phyloP scores from a whole-genome alignment of 2,113 vertebrate genomes.

The Pteruthius melanotis region DNA sequence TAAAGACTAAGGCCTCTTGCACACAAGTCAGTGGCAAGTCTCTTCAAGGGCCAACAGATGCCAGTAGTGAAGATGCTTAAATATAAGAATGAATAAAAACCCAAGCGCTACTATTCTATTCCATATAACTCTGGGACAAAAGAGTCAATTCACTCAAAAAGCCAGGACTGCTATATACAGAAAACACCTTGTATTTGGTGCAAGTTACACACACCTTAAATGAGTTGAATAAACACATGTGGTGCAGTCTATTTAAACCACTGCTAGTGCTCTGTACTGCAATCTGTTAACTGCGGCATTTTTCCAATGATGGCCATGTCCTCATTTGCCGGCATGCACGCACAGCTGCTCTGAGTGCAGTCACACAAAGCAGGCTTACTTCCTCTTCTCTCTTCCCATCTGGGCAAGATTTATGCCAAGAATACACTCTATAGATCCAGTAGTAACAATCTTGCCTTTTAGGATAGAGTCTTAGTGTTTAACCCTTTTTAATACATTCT shows the following conservation, averaged over 20 bases:
- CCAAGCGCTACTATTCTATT: not conserved
- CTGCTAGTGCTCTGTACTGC: not conserved
- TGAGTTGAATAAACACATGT: not conserved
- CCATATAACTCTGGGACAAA: not conserved
- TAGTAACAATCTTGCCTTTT: not conserved
- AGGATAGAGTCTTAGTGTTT: not conserved
- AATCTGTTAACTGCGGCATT: not conserved
- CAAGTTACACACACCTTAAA: not conserved
- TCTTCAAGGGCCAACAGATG: not conserved
- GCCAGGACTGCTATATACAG: not conserved
- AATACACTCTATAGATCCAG: not conserved
- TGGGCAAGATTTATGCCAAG: conserved; percentile 1
- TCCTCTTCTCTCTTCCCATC: not conserved
- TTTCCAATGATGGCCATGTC: not conserved
- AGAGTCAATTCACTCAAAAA: not conserved
- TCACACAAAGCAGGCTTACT: not conserved
- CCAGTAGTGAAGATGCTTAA: not conserved
- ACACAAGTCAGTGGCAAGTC: not conserved
- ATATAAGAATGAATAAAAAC: not conserved
- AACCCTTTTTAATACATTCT: not conserved
- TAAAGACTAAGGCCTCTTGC: not conserved
- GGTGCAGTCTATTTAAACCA: not conserved
- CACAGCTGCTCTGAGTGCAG: not conserved
- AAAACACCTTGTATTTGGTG: not conserved
- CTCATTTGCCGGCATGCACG: not conserved